Evolutionary conservation across 2,888 invertebrate species (phyloP), one percentile per base, ranked within the genome.

Genomic region (Diloba caeruleocephala): DNA sequence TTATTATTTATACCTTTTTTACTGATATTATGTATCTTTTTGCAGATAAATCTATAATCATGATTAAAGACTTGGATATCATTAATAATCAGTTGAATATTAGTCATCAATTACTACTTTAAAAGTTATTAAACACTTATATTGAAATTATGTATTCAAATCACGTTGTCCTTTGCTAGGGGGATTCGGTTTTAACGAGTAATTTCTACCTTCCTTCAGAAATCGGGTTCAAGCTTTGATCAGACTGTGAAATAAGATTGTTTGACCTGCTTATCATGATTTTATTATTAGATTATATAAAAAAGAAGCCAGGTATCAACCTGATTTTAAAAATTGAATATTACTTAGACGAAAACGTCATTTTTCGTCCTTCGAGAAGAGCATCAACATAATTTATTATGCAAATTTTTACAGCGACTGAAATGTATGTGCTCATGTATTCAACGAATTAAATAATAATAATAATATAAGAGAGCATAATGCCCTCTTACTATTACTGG

Each of bases 131-230:
- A 72, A 68, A 50, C 31, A 50, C 38, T 52, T 63, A 59, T 42
- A 76, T 79, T 78, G 59, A 78, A 79, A 85, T 87, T 83, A 81
- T 68, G 70, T 79, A 88, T 87, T 89, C 88, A 70, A 39, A 54
- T 51, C 70, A 70, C 74, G 82, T 79, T 75, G 71, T 71, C 69
- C 61, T 62, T 61, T 58, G 77, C 54, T 37, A n/a, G 54, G 51
- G 57, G 68, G 64, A 67, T 68, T 72, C 60, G 71, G 64, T 71
- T 78, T 75, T 74, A 81, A 73, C 71, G 77, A 71, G 59, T 79
- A 78, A 81, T 84, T 82, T 72, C 67, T 69, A 74, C 69, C 71
- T 73, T 67, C 71, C 74, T 49, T 39, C 58, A 74, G 68, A 74
- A 70, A 68, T 73, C 64, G 51, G 64, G 61, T 62, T 65, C 49